These are phyloP conservation scores for Eupithecia pulchellata DNA, from an alignment of 2,888 invertebrate genomes.

Conservation along the genomic window DNA sequence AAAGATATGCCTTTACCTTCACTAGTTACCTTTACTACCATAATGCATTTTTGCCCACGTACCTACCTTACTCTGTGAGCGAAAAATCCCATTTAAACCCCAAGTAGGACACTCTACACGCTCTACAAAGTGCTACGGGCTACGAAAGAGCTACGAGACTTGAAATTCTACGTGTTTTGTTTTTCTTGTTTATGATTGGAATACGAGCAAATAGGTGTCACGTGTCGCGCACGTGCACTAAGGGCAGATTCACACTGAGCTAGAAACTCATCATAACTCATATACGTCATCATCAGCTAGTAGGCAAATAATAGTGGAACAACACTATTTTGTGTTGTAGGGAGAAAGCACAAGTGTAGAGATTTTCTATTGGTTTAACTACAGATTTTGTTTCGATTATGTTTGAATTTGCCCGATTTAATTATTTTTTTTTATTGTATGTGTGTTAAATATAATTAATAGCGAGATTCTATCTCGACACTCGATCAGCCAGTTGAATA, in stretches of 20 bases:
- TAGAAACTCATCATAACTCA: not conserved
- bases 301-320: too few relatives aligned
- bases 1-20: too few relatives aligned
- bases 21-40: too few relatives aligned
- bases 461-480: not conserved
- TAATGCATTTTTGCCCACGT: not conserved
- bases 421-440: too few relatives aligned
- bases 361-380: too few relatives aligned
- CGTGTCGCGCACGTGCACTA: constrained; percentile 6
- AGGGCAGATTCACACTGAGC: constrained; percentile 10
- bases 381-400: too few relatives aligned
- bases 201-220: constrained; percentile 6
- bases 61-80: not conserved
- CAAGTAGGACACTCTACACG: not conserved
- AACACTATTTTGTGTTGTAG: too few relatives aligned
- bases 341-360: too few relatives aligned
- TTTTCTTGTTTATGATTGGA: constrained; percentile 4
- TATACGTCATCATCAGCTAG: not conserved
- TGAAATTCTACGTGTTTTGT: not conserved
- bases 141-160: constrained; percentile 10
- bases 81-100: not conserved
- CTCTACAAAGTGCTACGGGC: constrained; percentile 17
- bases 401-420: too few relatives aligned
- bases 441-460: too few relatives aligned
- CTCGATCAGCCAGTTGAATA: not conserved